Evolutionary conservation across 2,113 vertebrate genomes (phyloP), one percentile per base, ranked within the genome.

Genomic region (Vimba vimba): DNA sequence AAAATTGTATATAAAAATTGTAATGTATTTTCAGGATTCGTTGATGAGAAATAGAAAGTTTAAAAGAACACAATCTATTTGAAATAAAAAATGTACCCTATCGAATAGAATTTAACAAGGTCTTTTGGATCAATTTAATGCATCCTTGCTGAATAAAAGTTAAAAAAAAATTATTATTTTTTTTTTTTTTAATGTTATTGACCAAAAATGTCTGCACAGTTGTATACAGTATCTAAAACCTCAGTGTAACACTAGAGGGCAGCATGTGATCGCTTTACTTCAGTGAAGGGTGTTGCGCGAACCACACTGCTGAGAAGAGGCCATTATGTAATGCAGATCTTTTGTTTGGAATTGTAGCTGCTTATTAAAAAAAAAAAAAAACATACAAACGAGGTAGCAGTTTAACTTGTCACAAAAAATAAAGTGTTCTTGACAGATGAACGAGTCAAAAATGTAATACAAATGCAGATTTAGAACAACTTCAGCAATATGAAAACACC

Each of bases 231-330:
- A 52, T 52, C 13, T 52, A 23, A 23, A 71, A 39, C 1, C 52
- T 55, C 6, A 57, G 55, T 64, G 17, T 25, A 7, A 84, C 88
- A 87, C 83, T 84, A 89, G 88, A 47, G 77, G 88, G 83, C 86
- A 83, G 86, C 6, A 15, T 79, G 60, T 66, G 83, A 80, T 85
- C 23, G 36, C 43, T 76, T 78, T 13, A 64, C 60, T 75, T 36
- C 8, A 30, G 3, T 68, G 6, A 33, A 12, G 19, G 2, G 6
- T n/a, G 47, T 71, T 19, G 1, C 36, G 30, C 13, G 30, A 33
- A 8, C 25, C 30, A 36, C 45, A 52, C 1, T 57, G 64, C 10
- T 57, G 30, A 33, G 30, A 25, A 83, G 23, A 57, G 23, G 3
- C 2, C 68, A 25, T 73, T 59, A 73, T 73, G 30, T 83, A 82